Percentiles rank a stretch among this genome's conserved stretches.
Evolutionary conservation across 2,797 vertebrate genomes (phyloP).

Genomic region (Stomatorhinus walkeri): DNA sequence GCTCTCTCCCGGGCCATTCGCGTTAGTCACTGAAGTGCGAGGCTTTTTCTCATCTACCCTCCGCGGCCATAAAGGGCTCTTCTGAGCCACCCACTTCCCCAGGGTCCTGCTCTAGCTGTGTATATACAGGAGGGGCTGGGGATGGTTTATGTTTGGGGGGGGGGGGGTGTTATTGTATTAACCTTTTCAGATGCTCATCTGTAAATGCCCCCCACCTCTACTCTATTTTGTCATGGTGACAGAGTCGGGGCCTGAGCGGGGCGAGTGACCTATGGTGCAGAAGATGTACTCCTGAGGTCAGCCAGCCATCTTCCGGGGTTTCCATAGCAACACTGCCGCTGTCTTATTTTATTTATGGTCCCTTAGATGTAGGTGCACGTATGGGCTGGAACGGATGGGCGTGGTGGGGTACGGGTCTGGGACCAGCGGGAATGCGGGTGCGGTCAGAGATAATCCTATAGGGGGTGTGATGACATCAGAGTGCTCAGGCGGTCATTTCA

Average conservation of each 20-base stretch:
- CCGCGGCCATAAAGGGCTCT: background rate
- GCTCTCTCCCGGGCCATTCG: background rate
- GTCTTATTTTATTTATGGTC: conserved; percentile 34
- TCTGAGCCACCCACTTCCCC: background rate
- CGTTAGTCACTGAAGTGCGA: conserved; percentile 19
- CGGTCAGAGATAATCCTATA: background rate
- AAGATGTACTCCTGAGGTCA: conserved; percentile 14
- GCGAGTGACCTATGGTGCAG: background rate
- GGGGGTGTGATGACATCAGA: background rate
- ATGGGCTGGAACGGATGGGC: conserved; percentile 19
- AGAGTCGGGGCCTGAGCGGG: background rate
- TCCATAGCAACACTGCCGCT: conserved; percentile 42
- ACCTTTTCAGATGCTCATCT: background rate
- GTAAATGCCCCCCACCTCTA: background rate
- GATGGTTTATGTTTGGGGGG: background rate
- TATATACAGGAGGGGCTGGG: background rate
- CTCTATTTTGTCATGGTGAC: background rate
- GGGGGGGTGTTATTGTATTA: background rate
- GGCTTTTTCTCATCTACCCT: background rate
- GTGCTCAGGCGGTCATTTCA: background rate
- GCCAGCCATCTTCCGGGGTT: conserved; percentile 48
- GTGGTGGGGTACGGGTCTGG: background rate
- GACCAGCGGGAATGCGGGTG: background rate
- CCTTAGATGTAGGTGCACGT: conserved; percentile 15
- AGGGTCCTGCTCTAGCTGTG: background rate